Base-by-base conservation (phyloP, 2,888 invertebrate species). In the Thecophora atra region DNA sequence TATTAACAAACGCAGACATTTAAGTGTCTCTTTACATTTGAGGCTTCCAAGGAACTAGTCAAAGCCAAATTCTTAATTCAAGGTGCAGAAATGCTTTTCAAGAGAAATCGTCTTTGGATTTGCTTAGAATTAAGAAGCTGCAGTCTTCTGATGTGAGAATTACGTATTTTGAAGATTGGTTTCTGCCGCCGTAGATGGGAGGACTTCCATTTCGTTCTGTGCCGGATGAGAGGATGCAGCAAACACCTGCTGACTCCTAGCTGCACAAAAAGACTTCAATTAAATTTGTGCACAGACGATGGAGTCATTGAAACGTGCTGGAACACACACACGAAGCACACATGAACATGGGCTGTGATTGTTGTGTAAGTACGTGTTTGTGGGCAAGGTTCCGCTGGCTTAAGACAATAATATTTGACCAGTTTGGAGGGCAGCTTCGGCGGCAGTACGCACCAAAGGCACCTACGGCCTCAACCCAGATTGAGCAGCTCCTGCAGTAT, bases 381-480 rank as follows among this genome's bases (percentile, higher is more conserved):
- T 47, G 64, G 21, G 47, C 47, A 47, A 17, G 24, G 15, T 28
- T 51, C 44, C 62, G 47, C n/a, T 19, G 51, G 69, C 19, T 60
- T 69, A 69, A 47, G 58, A 69, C 69, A 69, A 69, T 69, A 69
- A 51, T 47, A 69, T 69, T 69, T 69, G 69, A 69, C 69, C 69
- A 69, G 28, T 69, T 69, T 69, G 28, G 44, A 47, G 11, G 44
- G 70, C 44, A 64, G 54, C 64, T 44, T 71, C 62, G 47, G 69
- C 62, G 69, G 47, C 60, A 51, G 51, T 69, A 13, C 51, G 44
- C 47, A 64, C 11, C 37, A 8, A 37, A 64, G 30, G 70, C 54
- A 71, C 64, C 42, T 56, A 15, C 54, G 42, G 52, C 24, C 54
- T 21, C 37, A 42, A 47, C 42, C n/a, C 51, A 52, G 62, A 52